Percentiles rank a stretch among this genome's conserved stretches.
phyloP scores from a whole-genome alignment of 2,113 vertebrate genomes.

The Pavo muticus region DNA sequence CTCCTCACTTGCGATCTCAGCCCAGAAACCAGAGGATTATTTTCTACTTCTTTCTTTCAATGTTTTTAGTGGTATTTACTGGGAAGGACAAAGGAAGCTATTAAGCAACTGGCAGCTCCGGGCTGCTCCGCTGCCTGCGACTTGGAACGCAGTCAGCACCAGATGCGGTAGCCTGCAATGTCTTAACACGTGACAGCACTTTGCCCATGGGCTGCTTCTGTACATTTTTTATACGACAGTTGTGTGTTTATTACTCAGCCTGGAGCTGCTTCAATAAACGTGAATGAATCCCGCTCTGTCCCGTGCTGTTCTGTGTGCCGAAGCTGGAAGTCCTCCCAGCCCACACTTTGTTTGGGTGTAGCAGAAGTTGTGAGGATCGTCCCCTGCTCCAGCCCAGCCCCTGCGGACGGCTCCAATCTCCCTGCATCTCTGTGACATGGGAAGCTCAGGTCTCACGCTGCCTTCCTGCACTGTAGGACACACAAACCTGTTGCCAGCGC shows the following conservation, averaged over 20 bases:
- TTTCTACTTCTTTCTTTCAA: neutral
- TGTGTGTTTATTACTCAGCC: constrained; percentile 52
- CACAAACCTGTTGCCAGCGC: neutral
- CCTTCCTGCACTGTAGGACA: neutral
- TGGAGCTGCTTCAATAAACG: constrained; percentile 69
- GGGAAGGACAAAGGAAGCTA: neutral
- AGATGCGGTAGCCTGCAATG: neutral
- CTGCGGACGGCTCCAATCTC: neutral
- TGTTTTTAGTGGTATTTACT: neutral
- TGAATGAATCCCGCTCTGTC: neutral
- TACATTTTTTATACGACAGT: neutral
- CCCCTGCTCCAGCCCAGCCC: too few species aligned
- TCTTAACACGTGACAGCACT: neutral
- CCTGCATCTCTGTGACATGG: fast-evolving
- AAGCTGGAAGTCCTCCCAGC: neutral
- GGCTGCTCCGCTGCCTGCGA: neutral
- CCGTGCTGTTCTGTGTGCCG: neutral
- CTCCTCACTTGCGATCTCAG: neutral
- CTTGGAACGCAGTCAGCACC: neutral
- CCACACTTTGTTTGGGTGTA: fast-evolving
- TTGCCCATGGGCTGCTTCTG: neutral
- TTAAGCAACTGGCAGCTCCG: neutral
- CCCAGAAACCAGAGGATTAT: neutral
- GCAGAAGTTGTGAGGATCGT: too few species aligned
- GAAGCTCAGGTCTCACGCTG: neutral